These are phyloP conservation scores for Xanthorhoe designata DNA, from an alignment of 2,888 invertebrate species.

Conservation along the genomic window DNA sequence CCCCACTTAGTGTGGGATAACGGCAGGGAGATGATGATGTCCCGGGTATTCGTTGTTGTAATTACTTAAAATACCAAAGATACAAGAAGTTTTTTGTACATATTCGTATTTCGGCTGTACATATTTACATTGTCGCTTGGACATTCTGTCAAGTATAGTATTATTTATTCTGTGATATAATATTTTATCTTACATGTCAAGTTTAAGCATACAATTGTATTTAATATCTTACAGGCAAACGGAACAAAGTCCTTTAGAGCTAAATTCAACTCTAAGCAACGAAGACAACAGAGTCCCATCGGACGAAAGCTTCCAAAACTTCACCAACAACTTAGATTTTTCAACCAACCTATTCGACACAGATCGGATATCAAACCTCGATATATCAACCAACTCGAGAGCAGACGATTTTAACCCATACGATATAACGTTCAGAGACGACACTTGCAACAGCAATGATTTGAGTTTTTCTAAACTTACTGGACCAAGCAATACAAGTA, in stretches of 20 bases:
- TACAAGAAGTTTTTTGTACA: too few species aligned
- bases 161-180: too few species aligned
- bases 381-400: conserved; percentile 62
- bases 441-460: conserved; percentile 50
- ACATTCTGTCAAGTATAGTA: too few species aligned
- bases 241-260: conserved; percentile 30
- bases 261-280: conserved; percentile 44
- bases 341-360: conserved; percentile 68
- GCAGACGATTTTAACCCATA: conserved; percentile 64
- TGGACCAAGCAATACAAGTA: conserved; percentile 21
- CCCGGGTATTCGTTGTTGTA: too few species aligned
- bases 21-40: too few species aligned
- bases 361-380: conserved; percentile 63
- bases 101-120: too few species aligned
- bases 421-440: conserved; percentile 50
- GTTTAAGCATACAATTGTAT: background rate
- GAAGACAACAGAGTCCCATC: conserved; percentile 66
- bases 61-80: too few species aligned
- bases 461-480: conserved; percentile 45
- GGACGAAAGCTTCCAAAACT: conserved; percentile 71
- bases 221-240: conserved; percentile 30
- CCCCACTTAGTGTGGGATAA: too few species aligned
- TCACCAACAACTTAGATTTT: conserved; percentile 65
- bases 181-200: too few species aligned
- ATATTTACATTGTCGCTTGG: too few species aligned